Conservation (phyloP, 2,888 invertebrate species). For the Eupithecia exiguata region DNA sequence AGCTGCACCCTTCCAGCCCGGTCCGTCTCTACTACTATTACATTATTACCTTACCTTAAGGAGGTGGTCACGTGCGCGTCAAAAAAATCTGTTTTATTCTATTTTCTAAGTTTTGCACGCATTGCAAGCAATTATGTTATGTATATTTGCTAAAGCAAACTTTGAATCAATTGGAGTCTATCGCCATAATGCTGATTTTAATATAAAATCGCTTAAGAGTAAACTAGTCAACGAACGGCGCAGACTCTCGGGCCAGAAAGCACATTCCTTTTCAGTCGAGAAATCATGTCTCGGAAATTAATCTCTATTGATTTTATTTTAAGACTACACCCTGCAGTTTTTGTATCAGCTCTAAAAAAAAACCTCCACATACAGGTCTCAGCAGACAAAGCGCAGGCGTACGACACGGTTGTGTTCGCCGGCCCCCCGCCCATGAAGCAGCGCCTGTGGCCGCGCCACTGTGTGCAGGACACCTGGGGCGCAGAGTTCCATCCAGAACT, state of each 20-base stretch:
- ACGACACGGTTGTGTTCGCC: constrained; percentile 96
- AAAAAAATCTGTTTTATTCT: too few species aligned
- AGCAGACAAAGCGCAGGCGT: constrained; percentile 90
- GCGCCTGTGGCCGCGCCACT: constrained; percentile 97
- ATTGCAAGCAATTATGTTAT: too few species aligned
- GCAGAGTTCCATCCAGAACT: constrained; percentile 95
- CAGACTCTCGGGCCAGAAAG: too few species aligned
- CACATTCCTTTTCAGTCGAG: neutral
- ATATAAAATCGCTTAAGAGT: too few species aligned
- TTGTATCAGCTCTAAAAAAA: neutral
- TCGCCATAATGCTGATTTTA: too few species aligned
- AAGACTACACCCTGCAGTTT: neutral
- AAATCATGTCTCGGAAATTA: neutral
- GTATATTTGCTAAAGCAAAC: too few species aligned
- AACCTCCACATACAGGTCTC: constrained; percentile 74
- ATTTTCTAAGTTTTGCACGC: too few species aligned
- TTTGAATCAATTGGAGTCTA: too few species aligned
- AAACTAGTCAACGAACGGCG: too few species aligned
- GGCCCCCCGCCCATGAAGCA: constrained; percentile 94
- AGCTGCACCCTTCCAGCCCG: constrained; percentile 88
- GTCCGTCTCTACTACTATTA: constrained; percentile 72
- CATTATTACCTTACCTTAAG: too few species aligned
- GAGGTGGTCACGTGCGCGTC: too few species aligned
- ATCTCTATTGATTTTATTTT: neutral
- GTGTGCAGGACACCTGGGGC: constrained; percentile 98